A percentile compares a stretch with the other conserved stretches of the same genome.
Evolutionary conservation across 23 tunicate genomes (phyloP).

Genomic region (Corella eumyota): DNA sequence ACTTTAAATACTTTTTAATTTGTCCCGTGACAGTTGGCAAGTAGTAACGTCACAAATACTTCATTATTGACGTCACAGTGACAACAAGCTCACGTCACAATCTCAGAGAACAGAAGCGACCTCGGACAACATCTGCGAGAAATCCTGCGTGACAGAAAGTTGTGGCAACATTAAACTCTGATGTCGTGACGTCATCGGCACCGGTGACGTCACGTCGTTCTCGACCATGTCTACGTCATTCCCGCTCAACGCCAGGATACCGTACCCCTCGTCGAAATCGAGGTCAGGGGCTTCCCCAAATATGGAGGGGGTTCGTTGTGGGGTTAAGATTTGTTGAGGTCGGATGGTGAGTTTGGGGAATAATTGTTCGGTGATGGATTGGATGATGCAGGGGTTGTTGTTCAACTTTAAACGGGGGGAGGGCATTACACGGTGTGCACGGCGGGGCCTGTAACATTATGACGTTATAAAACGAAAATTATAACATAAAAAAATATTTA

Average conservation of each 20-base stretch:
- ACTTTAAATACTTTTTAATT: too few relatives aligned
- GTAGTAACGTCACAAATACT: too few relatives aligned
- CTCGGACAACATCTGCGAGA: conserved; percentile 65
- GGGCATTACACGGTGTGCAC: conserved; percentile 38
- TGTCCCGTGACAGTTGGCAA: too few relatives aligned
- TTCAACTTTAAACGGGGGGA: conserved; percentile 45
- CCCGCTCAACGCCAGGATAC: conserved; percentile 6
- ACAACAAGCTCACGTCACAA: too few relatives aligned
- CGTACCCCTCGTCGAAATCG: conserved; percentile 2
- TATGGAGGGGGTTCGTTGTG: background rate
- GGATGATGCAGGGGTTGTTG: conserved; percentile 76
- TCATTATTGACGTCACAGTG: too few relatives aligned
- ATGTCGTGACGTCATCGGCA: conserved; percentile 18
- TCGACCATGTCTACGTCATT: background rate
- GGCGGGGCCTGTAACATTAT: conserved; percentile 39
- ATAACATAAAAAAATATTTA: background rate
- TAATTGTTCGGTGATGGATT: conserved; percentile 74
- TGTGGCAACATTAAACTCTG: conserved; percentile 52
- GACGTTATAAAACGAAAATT: background rate
- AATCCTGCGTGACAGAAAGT: conserved; percentile 43
- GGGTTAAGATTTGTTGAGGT: conserved; percentile 12
- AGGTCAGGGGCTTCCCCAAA: conserved; percentile 1
- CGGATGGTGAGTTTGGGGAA: conserved; percentile 63
- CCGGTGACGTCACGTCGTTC: conserved; percentile 30
- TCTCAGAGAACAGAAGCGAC: conserved; percentile 66